Evolutionary conservation across 2,797 vertebrate species (phyloP).

Genomic region (Labeo calbasu): DNA sequence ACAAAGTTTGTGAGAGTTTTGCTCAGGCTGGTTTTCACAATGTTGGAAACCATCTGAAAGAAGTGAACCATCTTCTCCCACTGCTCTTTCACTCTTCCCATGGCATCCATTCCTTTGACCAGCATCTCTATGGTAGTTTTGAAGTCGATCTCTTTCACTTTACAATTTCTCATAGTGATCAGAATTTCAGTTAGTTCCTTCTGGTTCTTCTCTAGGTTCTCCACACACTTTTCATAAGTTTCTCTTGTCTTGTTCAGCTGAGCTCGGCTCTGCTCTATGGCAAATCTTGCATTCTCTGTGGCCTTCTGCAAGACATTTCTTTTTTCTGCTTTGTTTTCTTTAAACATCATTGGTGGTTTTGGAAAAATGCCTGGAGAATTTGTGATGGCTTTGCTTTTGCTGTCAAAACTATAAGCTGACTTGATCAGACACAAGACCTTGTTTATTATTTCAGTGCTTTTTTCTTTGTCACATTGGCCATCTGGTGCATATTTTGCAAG

Average conservation of each 20-base stretch:
- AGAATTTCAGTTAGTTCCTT: too few relatives aligned
- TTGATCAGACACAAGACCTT: not conserved
- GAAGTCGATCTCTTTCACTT: not conserved
- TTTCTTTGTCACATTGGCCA: not conserved
- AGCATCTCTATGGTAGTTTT: not conserved
- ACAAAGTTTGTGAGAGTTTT: not conserved
- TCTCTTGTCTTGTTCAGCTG: constrained; percentile 51
- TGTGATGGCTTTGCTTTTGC: not conserved
- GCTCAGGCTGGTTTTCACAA: not conserved
- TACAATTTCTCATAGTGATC: not conserved
- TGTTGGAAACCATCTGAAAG: not conserved
- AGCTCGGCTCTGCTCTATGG: constrained; percentile 36
- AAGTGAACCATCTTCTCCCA: not conserved
- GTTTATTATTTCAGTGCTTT: too few relatives aligned
- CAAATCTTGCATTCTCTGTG: constrained; percentile 14
- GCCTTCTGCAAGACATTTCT: not conserved
- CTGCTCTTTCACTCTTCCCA: not conserved
- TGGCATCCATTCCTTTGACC: not conserved
- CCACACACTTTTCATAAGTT: too few relatives aligned
- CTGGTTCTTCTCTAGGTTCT: too few relatives aligned
- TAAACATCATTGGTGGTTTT: not conserved
- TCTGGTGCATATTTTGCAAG: too few relatives aligned
- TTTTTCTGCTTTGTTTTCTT: not conserved
- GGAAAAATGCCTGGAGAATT: not conserved
- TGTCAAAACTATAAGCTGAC: not conserved